Evolutionary conservation across 1,140 invertebrate genomes (phyloP), one percentile per base, ranked within the genome.

Genomic region (Papilio polyxenes): DNA sequence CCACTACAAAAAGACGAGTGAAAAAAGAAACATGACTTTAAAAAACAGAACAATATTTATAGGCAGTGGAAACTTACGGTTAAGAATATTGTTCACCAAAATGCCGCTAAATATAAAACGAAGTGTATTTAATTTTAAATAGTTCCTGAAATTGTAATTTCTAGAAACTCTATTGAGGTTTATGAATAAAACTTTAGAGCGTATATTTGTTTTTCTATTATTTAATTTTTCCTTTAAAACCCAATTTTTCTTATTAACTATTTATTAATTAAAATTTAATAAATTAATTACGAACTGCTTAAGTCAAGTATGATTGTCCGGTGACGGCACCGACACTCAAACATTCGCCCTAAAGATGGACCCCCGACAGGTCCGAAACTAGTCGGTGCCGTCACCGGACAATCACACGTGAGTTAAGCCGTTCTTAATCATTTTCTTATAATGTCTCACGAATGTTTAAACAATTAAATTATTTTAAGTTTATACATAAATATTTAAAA

Each of bases 71-170:
- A 59, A 8, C 7, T 20, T 7, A 59, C 17, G n/a, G n/a, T 51
- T 51, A 51, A 51, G 11, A 9, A 20, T 20, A 9, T 62, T 62
- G 59, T 62, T 20, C 3, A 40, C 37, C 65, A 13, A 72, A 72
- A 72, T 72, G 13, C 13, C 13, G 65, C 65, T 23, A 40, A 72
- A 72, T 3, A 10, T 5, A 17, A 56, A 56, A 56, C 13, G 17
- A 56, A 65, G 37, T 72, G 11, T 15, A 69, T 69, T 31, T 72
- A 72, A 72, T 72, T 72, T 72, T 72, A 72, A 72, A 72, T 72
- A 72, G 65, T 72, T 72, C 65, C 65, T 72, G 65, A 72, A 40
- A 72, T 72, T 72, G 31, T 72, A 72, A 37, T 72, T 72, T 72
- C 23, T 69, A 40, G 65, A 40, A 65, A 72, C 65, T 72, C 65